phyloP scores from a whole-genome alignment of 2,797 vertebrate species.

The Eidolon dupreanum region DNA sequence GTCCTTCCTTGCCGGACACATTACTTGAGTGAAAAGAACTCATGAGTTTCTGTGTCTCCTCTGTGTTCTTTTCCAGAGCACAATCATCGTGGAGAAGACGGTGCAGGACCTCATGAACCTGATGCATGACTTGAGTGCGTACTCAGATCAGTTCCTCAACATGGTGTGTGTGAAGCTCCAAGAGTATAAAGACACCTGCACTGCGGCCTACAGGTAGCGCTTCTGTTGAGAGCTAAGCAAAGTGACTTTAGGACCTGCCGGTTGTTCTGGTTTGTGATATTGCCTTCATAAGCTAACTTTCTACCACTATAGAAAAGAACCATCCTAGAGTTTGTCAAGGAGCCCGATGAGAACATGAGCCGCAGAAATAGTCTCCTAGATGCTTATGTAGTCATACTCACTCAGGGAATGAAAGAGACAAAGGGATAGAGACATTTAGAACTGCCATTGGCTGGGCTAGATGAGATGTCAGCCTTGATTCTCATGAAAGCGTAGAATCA shows the following conservation, averaged over 20 bases:
- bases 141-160: slow-evolving; percentile 98
- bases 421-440: neutral
- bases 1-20: neutral
- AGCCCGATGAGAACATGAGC: neutral
- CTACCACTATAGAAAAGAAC: neutral
- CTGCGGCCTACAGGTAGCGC: slow-evolving; percentile 93
- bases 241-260: accelerated
- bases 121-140: slow-evolving; percentile 97
- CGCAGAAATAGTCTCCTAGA: neutral
- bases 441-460: neutral
- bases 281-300: neutral
- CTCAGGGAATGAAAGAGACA: neutral
- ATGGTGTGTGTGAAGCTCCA: slow-evolving; percentile 99
- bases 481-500: neutral
- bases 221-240: accelerated
- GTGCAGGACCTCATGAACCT: slow-evolving; percentile 97
- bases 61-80: slow-evolving; percentile 89
- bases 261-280: accelerated
- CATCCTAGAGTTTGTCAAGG: neutral
- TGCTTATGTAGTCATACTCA: neutral
- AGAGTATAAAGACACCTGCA: slow-evolving; percentile 97
- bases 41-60: neutral
- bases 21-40: neutral
- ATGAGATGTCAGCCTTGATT: neutral
- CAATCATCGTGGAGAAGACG: slow-evolving; percentile 97